A percentile compares a stretch with the other conserved stretches of the same genome.
Conservation (phyloP, 64 coral and sea anemone genomes). For the Acropora tenuis region DNA sequence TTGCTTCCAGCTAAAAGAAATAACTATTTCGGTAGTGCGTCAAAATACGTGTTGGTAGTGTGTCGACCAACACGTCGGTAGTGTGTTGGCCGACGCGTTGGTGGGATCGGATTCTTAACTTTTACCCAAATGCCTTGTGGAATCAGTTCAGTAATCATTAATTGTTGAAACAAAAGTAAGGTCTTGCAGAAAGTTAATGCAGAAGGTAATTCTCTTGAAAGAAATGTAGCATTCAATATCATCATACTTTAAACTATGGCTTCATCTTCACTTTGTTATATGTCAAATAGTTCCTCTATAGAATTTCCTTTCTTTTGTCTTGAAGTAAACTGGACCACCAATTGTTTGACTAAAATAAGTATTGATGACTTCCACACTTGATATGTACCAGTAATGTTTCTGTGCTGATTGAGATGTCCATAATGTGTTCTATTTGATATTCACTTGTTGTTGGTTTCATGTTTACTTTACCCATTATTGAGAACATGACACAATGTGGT, state of each 20-base stretch:
- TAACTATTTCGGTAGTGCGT: too few relatives aligned
- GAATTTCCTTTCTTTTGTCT: background rate
- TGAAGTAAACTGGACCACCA: background rate
- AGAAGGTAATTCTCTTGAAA: background rate
- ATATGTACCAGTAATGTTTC: background rate
- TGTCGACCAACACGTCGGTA: too few relatives aligned
- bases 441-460: background rate
- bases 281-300: background rate
- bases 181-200: background rate
- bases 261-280: background rate
- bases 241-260: background rate
- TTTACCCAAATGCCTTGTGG: too few relatives aligned
- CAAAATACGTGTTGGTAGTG: too few relatives aligned
- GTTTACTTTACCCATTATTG: background rate
- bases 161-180: background rate
- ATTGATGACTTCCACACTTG: background rate
- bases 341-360: conserved; percentile 8
- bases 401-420: background rate
- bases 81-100: too few relatives aligned
- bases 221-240: background rate
- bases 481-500: background rate
- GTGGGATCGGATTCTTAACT: too few relatives aligned
- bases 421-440: background rate
- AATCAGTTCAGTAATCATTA: background rate
- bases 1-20: too few relatives aligned